phyloP scores from a whole-genome alignment of 2,888 invertebrate species.

The Nephrotoma flavescens region DNA sequence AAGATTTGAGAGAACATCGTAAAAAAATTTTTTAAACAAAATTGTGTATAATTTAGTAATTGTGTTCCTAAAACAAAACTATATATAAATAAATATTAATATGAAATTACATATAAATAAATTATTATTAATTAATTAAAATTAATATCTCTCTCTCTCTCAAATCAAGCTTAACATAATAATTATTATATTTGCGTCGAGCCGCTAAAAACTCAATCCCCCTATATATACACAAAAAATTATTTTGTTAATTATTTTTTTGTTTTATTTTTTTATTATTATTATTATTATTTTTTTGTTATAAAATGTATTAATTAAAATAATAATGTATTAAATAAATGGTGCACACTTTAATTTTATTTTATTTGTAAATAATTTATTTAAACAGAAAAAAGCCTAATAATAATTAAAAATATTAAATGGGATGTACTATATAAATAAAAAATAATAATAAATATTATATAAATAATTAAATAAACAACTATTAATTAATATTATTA shows the following conservation, averaged over 20 bases:
- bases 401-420: not conserved
- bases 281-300: not conserved
- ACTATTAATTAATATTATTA: not conserved
- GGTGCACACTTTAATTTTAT: not conserved
- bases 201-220: not conserved
- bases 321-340: not conserved
- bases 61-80: not conserved
- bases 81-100: not conserved
- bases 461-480: not conserved
- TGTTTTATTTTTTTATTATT: conserved; percentile 1
- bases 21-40: not conserved
- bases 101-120: not conserved
- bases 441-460: not conserved
- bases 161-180: not conserved
- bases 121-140: not conserved
- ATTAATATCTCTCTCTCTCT: not conserved
- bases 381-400: not conserved
- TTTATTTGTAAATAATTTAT: not conserved
- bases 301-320: not conserved
- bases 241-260: not conserved
- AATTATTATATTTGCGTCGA: not conserved
- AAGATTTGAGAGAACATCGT: not conserved
- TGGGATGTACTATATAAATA: not conserved
- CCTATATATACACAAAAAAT: not conserved
- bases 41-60: not conserved